Base-by-base conservation (phyloP, 92 coral and sea anemone species). In the Diadumene lineata region DNA sequence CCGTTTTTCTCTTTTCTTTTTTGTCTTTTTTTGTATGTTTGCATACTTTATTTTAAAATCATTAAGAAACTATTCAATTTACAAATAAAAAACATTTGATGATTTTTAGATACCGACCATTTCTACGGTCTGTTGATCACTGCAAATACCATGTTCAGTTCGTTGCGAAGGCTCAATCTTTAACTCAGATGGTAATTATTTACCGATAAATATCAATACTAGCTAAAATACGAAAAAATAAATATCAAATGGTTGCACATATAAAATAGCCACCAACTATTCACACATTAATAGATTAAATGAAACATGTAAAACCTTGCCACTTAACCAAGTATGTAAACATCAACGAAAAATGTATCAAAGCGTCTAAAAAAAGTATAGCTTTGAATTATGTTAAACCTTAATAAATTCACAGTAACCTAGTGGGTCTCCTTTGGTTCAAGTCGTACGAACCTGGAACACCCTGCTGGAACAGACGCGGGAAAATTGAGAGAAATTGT, bases 401-500 rank as follows among this genome's bases (percentile, higher is more conserved):
- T n/a, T n/a, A n/a, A n/a, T n/a, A n/a, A n/a, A n/a, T n/a, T n/a
- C n/a, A n/a, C n/a, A n/a, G n/a, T n/a, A n/a, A n/a, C n/a, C n/a
- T n/a, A 38, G 48, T 69, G 75, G 75, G 75, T 33, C 48, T 23
- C 75, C 75, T 69, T 56, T 69, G 75, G 50, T 43, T n/a, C 60
- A 53, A 9, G 60, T 9, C 60, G 21, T 6, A 53, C 10, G 6
- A 23, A 53, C 60, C 24, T 15, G 60, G 60, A n/a, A n/a, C n/a
- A n/a, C n/a, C n/a, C n/a, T n/a, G n/a, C n/a, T n/a, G n/a, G n/a
- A n/a, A n/a, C n/a, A n/a, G n/a, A n/a, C n/a, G n/a, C n/a, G n/a
- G n/a, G n/a, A n/a, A n/a, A n/a, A n/a, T n/a, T n/a, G n/a, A n/a
- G n/a, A n/a, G n/a, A n/a, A n/a, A n/a, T n/a, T n/a, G n/a, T n/a